Evolutionary conservation across 2,797 vertebrate genomes (phyloP), one percentile per base, ranked within the genome.

Genomic region (Erpetoichthys calabaricus): DNA sequence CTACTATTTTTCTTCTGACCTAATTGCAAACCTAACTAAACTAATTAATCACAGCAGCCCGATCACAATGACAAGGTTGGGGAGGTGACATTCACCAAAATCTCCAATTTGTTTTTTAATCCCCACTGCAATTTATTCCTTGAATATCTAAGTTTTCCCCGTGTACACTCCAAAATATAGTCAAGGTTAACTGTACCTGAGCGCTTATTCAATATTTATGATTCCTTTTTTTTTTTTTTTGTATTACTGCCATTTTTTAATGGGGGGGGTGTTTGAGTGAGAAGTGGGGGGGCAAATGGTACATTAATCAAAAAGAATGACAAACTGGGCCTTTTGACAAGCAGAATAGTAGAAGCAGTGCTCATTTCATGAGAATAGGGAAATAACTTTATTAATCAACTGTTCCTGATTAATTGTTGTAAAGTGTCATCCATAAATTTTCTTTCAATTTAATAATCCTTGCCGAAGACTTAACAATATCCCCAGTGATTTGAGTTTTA

Each of bases 281-380:
- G 71, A 73, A 72, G 73, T 79, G 77, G 78, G 81, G 88, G 85
- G 90, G 80, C 83, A 80, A 76, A 83, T 80, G 84, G 81, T 70
- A 82, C 86, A 90, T 93, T 91, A 94, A 95, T 97, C 92, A 94
- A 89, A 85, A 75, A 75, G 75, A 89, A 82, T 89, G 89, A 91
- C 89, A 91, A 82, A 86, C 78, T 75, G 86, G 81, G 80, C 85
- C 77, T 66, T 78, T 72, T 88, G 88, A 91, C 85, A 86, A 75
- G 73, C 65, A 72, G 65, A 67, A 67, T 70, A 64, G 67, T 62
- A 66, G 68, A 70, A 65, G 64, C 61, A 65, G n/a, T 51, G 51
- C 60, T 67, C 70, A 56, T 63, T 71, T 74, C 63, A 57, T 44
- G 57, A 73, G 66, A 72, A 72, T 67, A 68, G 81, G 85, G 80